A percentile compares a stretch with the other conserved stretches of the same genome.
phyloP scores from a whole-genome alignment of 2,113 vertebrate species.

The Tachuris rubrigastra region DNA sequence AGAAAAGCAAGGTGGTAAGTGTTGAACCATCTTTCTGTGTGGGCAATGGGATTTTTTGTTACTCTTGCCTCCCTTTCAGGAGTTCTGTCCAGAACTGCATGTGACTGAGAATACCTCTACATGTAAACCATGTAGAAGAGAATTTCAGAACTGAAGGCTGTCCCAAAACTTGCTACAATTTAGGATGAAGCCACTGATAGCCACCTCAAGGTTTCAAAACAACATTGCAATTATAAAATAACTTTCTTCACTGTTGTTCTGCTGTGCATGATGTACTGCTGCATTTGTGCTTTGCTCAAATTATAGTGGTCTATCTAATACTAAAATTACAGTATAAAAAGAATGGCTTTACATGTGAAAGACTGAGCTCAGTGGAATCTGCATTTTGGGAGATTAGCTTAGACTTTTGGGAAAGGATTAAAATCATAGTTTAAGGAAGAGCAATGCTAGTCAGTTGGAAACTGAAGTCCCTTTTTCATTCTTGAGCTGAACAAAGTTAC shows the following conservation, averaged over 20 bases:
- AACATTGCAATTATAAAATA: neutral
- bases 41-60: neutral
- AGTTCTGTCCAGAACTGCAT: neutral
- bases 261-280: neutral
- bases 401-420: neutral
- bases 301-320: neutral
- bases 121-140: neutral
- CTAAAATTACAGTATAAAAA: neutral
- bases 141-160: neutral
- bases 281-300: neutral
- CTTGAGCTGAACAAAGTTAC: neutral
- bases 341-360: neutral
- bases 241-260: neutral
- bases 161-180: neutral
- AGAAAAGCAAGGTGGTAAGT: conserved; percentile 78
- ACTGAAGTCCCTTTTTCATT: neutral
- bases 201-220: neutral
- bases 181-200: neutral
- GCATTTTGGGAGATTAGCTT: neutral
- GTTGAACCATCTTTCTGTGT: neutral
- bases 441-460: neutral
- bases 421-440: neutral
- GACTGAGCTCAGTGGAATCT: neutral
- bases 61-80: neutral
- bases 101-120: neutral